Conservation (phyloP, 2,797 vertebrate species). For the Tapera naevia region DNA sequence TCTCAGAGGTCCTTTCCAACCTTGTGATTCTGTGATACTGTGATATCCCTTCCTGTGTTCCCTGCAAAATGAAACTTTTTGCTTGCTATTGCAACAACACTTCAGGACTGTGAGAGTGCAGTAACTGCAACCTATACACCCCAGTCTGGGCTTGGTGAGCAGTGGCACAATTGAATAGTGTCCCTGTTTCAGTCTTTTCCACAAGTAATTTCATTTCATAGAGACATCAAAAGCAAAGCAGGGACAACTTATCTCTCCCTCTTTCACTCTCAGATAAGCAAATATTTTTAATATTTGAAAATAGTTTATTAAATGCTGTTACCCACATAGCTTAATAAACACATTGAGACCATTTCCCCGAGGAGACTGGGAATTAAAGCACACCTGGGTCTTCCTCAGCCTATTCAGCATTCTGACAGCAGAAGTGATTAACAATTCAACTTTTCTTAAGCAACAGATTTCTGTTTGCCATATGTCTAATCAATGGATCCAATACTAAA, state of each 20-base stretch:
- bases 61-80: background rate
- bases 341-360: background rate
- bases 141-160: background rate
- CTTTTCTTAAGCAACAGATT: constrained; percentile 37
- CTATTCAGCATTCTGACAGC: background rate
- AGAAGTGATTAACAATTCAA: constrained; percentile 20
- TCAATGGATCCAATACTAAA: constrained; percentile 27
- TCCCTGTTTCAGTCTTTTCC: background rate
- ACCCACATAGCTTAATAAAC: constrained; percentile 54
- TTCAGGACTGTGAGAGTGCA: background rate
- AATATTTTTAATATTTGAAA: constrained; percentile 22
- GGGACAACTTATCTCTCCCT: background rate
- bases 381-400: constrained; percentile 9
- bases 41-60: background rate
- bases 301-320: constrained; percentile 36
- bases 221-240: background rate
- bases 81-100: background rate
- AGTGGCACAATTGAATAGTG: background rate
- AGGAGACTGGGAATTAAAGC: constrained; percentile 27
- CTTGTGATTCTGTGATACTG: no score
- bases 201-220: background rate
- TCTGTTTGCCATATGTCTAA: constrained; percentile 26
- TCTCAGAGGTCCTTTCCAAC: no score
- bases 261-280: constrained; percentile 12
- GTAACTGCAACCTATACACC: background rate